Evolutionary conservation across 64 coral and sea anemone genomes (phyloP), one percentile per base, ranked within the genome.

Genomic region (Actinia equina): DNA sequence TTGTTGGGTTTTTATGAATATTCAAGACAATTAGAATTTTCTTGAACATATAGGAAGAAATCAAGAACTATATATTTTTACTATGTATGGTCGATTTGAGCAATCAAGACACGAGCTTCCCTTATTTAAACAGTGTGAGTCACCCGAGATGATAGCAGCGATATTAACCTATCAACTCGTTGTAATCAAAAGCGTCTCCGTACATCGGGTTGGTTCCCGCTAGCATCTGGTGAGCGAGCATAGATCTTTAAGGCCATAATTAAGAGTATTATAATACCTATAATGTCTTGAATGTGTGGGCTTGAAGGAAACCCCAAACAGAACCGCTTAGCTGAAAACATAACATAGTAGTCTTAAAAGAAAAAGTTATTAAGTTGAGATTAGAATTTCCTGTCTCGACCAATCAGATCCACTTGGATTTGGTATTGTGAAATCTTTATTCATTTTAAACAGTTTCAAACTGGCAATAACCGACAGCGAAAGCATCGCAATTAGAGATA

Each of bases 251-350:
- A 22, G 15, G 20, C 62, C 20, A 65, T 65, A 65, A 65, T 65
- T 65, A 65, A 65, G 62, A 23, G 62, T 65, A 65, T 65, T 65
- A 65, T 65, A 65, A 65, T 65, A 65, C 62, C n/a, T 65, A 65
- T 65, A 65, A 25, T 65, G 62, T 65, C 62, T 65, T 57, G 62
- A 23, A n/a, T 23, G 20, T 65, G 20, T 65, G 62, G 62, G 62
- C 62, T 65, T 23, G 10, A 10, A 65, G 15, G 15, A 65, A 65
- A 23, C 20, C 62, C 22, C n/a, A 65, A 65, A 65, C 62, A 23
- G 22, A 10, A 65, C 62, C 62, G 20, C 62, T 65, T n/a, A 23
- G 7, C n/a, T 20, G 0, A 65, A 65, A 23, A 23, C 62, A 23
- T 65, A 65, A 65, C 62, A 65, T 23, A 20, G 62, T 10, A n/a